Evolutionary conservation across 2,888 invertebrate genomes (phyloP).

Genomic region (Halocaridina rubra): DNA sequence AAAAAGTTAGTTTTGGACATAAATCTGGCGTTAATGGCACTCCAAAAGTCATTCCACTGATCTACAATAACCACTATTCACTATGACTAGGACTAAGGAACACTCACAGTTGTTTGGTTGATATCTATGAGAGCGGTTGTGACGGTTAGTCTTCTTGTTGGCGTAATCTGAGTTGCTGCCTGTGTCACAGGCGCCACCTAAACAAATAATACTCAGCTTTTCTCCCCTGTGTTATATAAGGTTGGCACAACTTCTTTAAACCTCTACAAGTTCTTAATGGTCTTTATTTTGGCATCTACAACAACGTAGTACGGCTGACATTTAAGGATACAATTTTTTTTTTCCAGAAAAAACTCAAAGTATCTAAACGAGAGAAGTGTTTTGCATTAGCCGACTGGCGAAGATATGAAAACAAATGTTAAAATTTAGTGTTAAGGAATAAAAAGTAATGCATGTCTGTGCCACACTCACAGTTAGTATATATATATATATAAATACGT

Average conservation of each 20-base stretch:
- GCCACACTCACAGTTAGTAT: slow-evolving; percentile 45
- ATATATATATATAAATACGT: background rate
- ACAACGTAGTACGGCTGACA: slow-evolving; percentile 39
- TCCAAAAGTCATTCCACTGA: slow-evolving; percentile 57
- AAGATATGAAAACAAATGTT: slow-evolving; percentile 31
- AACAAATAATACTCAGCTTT: slow-evolving; percentile 52
- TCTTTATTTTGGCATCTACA: background rate
- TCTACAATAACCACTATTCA: slow-evolving; percentile 51
- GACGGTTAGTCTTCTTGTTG: slow-evolving; percentile 32
- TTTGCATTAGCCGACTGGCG: slow-evolving; percentile 54
- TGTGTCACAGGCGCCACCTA: slow-evolving; percentile 52
- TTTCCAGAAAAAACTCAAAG: no score
- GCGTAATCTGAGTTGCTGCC: slow-evolving; percentile 49
- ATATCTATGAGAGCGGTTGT: slow-evolving; percentile 29
- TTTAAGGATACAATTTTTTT: slow-evolving; percentile 5
- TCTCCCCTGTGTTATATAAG: slow-evolving; percentile 42
- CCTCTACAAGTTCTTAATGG: background rate
- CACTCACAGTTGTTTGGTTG: slow-evolving; percentile 53
- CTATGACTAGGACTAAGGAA: slow-evolving; percentile 55
- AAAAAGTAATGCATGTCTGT: slow-evolving; percentile 32
- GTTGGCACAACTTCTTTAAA: slow-evolving; percentile 42
- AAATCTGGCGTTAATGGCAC: slow-evolving; percentile 50
- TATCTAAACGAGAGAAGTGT: slow-evolving; percentile 47
- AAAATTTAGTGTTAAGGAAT: slow-evolving; percentile 19
- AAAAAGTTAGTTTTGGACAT: slow-evolving; percentile 44